phyloP scores from a whole-genome alignment of 2,797 vertebrate species.

The Anolis apletophallus region DNA sequence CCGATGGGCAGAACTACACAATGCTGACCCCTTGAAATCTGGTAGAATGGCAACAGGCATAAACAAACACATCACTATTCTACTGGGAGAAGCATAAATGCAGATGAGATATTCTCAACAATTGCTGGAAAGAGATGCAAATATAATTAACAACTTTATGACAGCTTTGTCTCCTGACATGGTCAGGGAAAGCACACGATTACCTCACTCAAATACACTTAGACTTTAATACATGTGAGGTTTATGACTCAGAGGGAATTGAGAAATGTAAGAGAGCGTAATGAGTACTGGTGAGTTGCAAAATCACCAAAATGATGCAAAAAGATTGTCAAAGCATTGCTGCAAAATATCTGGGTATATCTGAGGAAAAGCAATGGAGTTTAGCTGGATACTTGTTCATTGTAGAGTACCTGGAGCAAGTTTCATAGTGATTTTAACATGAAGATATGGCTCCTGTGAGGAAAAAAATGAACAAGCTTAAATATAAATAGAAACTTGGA shows the following conservation, averaged over 20 bases:
- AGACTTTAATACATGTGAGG: conserved; percentile 33
- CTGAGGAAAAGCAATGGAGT: background rate
- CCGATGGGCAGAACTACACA: background rate
- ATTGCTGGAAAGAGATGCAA: conserved; percentile 39
- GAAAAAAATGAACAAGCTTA: background rate
- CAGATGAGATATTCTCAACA: conserved; percentile 50
- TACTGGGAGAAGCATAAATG: conserved; percentile 47
- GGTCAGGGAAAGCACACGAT: conserved; percentile 42
- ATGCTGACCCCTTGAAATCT: background rate
- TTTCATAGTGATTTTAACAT: background rate
- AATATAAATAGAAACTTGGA: background rate
- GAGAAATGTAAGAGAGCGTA: conserved; percentile 51
- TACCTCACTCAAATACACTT: conserved; percentile 27
- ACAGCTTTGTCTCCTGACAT: conserved; percentile 45
- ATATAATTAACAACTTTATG: conserved; percentile 54
- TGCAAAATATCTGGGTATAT: conserved; percentile 27
- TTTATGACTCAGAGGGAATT: conserved; percentile 61
- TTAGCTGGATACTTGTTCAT: background rate
- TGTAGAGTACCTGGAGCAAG: background rate
- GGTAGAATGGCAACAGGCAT: background rate
- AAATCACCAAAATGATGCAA: conserved; percentile 63
- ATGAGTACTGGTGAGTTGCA: conserved; percentile 52
- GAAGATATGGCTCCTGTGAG: background rate
- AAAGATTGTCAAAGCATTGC: conserved; percentile 43
- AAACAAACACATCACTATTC: conserved; percentile 57